Conservation (phyloP, 2,888 invertebrate genomes). For the Pterostichus niger region DNA sequence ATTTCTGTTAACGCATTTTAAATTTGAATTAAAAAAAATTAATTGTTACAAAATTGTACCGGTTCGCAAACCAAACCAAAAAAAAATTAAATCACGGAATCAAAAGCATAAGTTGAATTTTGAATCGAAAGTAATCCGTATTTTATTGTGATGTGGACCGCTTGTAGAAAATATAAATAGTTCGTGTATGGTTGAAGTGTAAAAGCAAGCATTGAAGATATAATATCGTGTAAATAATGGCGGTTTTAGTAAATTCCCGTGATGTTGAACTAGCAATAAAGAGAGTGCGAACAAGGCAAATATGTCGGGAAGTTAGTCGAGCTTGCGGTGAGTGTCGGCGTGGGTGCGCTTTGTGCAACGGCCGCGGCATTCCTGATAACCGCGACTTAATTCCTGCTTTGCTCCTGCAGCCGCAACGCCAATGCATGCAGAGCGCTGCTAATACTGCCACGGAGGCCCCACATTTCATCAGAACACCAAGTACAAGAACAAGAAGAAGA, state of each 20-base stretch:
- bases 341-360: conserved; percentile 33
- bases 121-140: too few species aligned
- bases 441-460: too few species aligned
- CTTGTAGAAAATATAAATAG: neutral
- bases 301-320: conserved; percentile 58
- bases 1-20: too few species aligned
- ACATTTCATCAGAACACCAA: too few species aligned
- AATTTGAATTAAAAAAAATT: too few species aligned
- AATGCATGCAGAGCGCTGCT: too few species aligned
- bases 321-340: conserved; percentile 2
- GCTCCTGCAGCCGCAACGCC: neutral
- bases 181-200: neutral
- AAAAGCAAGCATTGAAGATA: neutral
- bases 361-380: conserved; percentile 58
- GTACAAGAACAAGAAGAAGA: too few species aligned
- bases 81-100: too few species aligned
- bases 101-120: too few species aligned
- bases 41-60: too few species aligned
- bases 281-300: conserved; percentile 59
- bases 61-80: too few species aligned
- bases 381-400: conserved; percentile 50
- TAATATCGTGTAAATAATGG: conserved; percentile 55
- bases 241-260: conserved; percentile 47
- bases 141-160: too few species aligned
- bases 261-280: conserved; percentile 50